phyloP scores from a whole-genome alignment of 1,140 invertebrate species.

The Pygmarrhopalites habei region DNA sequence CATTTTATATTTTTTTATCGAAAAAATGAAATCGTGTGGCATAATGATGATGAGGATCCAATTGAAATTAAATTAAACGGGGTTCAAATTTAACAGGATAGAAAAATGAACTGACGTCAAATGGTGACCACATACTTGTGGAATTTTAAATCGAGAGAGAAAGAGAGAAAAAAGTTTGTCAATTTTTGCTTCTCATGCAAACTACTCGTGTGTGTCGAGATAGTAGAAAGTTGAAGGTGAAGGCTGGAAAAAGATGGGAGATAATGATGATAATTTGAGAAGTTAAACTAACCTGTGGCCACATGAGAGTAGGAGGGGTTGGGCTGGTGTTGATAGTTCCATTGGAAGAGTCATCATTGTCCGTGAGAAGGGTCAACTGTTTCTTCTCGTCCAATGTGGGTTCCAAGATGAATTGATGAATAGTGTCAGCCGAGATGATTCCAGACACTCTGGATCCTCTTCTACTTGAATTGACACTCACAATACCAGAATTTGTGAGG shows the following conservation, averaged over 20 bases:
- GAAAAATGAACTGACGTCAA: not conserved
- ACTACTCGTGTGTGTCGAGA: no score
- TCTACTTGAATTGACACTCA: not conserved
- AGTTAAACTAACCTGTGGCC: slow-evolving; percentile 24
- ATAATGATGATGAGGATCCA: not conserved
- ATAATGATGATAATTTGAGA: not conserved
- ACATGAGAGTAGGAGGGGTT: slow-evolving; percentile 11
- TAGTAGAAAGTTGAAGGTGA: not conserved
- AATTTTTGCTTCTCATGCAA: not conserved
- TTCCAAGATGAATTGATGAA: slow-evolving; percentile 11
- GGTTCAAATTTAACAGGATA: no score
- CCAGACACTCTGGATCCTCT: not conserved
- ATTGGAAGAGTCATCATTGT: not conserved
- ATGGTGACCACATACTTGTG: not conserved
- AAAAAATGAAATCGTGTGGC: not conserved
- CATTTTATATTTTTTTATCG: not conserved
- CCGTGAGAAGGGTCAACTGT: not conserved
- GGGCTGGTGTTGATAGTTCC: not conserved
- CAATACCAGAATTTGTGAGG: not conserved
- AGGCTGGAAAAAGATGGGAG: not conserved
- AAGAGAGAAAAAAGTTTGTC: not conserved
- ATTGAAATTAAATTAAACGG: no score
- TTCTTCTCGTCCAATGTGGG: slow-evolving; percentile 14
- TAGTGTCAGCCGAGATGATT: not conserved
- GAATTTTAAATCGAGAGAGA: not conserved